A percentile compares a stretch with the other conserved stretches of the same genome.
These are phyloP conservation scores for Sitta carolinensis DNA, from an alignment of 2,797 vertebrate genomes.

Conservation along the genomic window DNA sequence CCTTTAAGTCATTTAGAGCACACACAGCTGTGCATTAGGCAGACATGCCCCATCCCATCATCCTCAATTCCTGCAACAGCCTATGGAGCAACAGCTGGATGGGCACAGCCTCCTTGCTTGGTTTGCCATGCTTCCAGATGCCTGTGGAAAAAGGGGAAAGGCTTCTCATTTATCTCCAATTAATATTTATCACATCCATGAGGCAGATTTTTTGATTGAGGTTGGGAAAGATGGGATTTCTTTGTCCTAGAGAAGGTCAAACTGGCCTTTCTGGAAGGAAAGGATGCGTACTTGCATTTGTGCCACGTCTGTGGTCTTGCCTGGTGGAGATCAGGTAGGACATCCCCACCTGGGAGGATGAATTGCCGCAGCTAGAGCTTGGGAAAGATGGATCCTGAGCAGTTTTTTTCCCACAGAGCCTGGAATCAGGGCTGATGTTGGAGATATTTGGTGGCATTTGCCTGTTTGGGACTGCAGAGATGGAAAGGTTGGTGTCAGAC, in stretches of 20 bases:
- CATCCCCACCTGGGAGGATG: background rate
- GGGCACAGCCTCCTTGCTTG: background rate
- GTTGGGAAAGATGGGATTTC: background rate
- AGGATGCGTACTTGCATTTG: background rate
- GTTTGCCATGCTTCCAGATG: background rate
- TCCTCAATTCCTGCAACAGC: background rate
- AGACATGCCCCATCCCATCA: background rate
- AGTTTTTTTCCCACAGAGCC: background rate
- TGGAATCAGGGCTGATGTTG: background rate
- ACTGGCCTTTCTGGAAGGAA: background rate
- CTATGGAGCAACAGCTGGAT: background rate
- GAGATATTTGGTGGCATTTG: background rate
- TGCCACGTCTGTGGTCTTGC: background rate
- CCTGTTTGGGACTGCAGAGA: background rate
- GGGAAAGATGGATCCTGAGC: background rate
- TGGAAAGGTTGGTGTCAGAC: background rate
- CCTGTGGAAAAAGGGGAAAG: background rate
- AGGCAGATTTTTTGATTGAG: background rate
- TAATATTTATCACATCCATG: rapidly evolving
- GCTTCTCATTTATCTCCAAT: background rate
- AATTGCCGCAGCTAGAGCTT: background rate
- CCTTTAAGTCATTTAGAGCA: constrained; percentile 52
- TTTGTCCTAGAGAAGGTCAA: background rate
- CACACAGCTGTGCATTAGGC: background rate
- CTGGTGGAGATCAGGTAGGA: background rate